Evolutionary conservation across 2,888 invertebrate species (phyloP).

Genomic region (Drosophila fulvimacula): DNA sequence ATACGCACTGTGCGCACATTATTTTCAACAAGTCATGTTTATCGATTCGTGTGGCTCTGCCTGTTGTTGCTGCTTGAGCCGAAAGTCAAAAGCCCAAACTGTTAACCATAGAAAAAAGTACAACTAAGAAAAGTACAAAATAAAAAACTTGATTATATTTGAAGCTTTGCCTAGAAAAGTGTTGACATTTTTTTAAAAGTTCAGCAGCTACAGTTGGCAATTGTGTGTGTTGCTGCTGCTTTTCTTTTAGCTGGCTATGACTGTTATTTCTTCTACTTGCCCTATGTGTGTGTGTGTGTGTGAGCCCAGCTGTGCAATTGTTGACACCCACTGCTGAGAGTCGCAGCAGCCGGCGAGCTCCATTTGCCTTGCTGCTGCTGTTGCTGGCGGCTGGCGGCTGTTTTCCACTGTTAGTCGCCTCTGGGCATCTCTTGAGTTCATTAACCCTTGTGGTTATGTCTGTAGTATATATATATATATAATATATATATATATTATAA

Average conservation of each 20-base stretch:
- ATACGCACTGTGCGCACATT: constrained; percentile 60
- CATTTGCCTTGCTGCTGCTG: constrained; percentile 63
- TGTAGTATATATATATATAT: constrained; percentile 36
- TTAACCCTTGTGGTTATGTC: constrained; percentile 63
- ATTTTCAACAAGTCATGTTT: constrained; percentile 56
- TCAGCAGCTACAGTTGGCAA: constrained; percentile 34
- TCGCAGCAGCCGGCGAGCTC: constrained; percentile 62
- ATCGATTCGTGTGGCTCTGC: constrained; percentile 44
- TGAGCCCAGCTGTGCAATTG: constrained; percentile 74
- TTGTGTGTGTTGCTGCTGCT: constrained; percentile 33
- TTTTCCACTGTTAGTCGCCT: constrained; percentile 48
- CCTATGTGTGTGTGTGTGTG: constrained; percentile 39
- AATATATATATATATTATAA: constrained; percentile 31
- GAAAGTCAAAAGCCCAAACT: constrained; percentile 35
- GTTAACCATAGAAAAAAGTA: constrained; percentile 38
- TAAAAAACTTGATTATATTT: constrained; percentile 54
- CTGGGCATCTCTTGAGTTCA: constrained; percentile 61
- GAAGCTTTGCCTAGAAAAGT: constrained; percentile 37
- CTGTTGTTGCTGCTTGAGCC: constrained; percentile 27
- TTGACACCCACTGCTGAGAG: constrained; percentile 73
- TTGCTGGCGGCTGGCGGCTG: constrained; percentile 57
- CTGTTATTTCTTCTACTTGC: constrained; percentile 57
- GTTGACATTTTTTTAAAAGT: constrained; percentile 64
- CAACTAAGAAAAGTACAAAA: constrained; percentile 20
- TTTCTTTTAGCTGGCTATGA: constrained; percentile 51